Evolutionary conservation across 2,888 invertebrate species (phyloP).

Genomic region (Xanthia icteritia): DNA sequence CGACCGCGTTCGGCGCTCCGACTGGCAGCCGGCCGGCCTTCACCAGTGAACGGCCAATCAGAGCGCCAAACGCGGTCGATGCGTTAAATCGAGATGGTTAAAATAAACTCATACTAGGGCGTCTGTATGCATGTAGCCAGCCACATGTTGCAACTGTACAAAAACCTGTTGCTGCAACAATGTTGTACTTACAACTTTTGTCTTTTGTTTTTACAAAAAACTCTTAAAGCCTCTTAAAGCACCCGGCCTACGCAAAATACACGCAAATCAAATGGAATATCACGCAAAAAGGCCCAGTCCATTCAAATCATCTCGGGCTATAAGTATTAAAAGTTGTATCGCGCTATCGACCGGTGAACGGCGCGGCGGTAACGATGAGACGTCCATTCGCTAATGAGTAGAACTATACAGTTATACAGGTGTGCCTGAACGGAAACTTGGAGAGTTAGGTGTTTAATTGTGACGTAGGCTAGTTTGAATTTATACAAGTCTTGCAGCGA

Average conservation of each 20-base stretch:
- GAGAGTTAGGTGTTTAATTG: conserved; percentile 4
- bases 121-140: background rate
- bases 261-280: no score
- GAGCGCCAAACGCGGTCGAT: no score
- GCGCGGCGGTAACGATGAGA: conserved; percentile 3
- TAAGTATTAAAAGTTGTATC: background rate
- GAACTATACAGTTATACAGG: conserved; percentile 1
- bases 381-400: conserved; percentile 38
- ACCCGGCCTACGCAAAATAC: no score
- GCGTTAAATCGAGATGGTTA: no score
- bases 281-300: no score
- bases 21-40: no score
- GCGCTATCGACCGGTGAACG: conserved; percentile 20
- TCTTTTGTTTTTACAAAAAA: background rate
- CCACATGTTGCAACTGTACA: background rate
- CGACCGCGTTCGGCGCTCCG: no score
- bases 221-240: no score
- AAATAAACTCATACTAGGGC: no score
- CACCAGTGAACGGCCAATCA: no score
- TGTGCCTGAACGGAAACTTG: background rate
- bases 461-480: background rate
- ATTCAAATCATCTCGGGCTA: background rate
- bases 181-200: background rate
- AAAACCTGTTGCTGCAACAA: background rate
- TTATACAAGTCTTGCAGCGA: background rate